phyloP scores from a whole-genome alignment of 1,140 invertebrate species.

The Lysiphlebus fabarum region DNA sequence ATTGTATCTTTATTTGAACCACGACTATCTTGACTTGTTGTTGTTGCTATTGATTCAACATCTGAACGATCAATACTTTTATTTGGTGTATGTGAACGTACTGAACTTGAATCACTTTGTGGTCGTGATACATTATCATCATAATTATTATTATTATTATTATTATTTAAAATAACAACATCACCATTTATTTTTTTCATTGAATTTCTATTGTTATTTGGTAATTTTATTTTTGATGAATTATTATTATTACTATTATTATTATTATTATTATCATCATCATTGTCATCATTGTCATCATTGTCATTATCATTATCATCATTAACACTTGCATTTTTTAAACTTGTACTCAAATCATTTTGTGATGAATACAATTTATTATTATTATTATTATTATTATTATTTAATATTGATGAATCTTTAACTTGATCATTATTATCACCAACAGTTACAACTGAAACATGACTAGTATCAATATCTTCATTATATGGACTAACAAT shows the following conservation, averaged over 20 bases:
- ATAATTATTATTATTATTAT: too few relatives aligned
- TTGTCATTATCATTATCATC: conserved; percentile 43
- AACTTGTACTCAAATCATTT: conserved; percentile 35
- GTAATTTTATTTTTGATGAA: conserved; percentile 37
- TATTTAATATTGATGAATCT: conserved; percentile 58
- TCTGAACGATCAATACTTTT: conserved; percentile 66
- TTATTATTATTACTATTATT: too few relatives aligned
- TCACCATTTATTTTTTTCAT: conserved; percentile 45
- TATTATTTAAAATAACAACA: too few relatives aligned
- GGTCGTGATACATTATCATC: conserved; percentile 43
- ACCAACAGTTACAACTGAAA: conserved; percentile 85
- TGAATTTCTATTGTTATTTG: conserved; percentile 24
- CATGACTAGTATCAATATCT: conserved; percentile 73
- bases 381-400: conserved; percentile 39
- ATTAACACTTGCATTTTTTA: conserved; percentile 43
- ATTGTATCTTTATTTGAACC: conserved; percentile 63
- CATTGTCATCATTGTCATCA: conserved; percentile 43
- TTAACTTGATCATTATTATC: conserved; percentile 72
- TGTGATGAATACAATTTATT: conserved; percentile 38
- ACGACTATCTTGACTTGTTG: conserved; percentile 74
- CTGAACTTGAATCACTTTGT: conserved; percentile 60
- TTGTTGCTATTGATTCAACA: conserved; percentile 77
- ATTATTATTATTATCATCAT: conserved; percentile 38
- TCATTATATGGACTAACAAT: conserved; percentile 64
- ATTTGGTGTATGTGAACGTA: conserved; percentile 53